A percentile compares a stretch with the other conserved stretches of the same genome.
Evolutionary conservation across 2,113 vertebrate species (phyloP).

Genomic region (Brachyhypopomus occidentalis): DNA sequence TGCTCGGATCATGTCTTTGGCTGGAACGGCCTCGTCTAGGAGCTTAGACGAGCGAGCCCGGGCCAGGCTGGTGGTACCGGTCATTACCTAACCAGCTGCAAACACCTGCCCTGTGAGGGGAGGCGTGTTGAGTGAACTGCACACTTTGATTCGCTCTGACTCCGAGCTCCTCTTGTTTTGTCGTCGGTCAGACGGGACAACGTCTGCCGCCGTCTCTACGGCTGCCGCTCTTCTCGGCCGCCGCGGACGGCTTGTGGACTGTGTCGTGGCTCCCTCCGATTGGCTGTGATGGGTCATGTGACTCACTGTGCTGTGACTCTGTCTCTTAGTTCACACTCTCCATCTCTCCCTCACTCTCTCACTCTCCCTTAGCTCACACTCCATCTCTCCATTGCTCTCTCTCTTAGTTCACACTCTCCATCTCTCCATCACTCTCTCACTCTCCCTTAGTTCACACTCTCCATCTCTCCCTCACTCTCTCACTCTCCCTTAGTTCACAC

Average conservation of each 20-base stretch:
- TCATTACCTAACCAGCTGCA: conserved; percentile 14
- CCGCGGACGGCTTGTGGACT: conserved; percentile 29
- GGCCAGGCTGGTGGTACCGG: conserved; percentile 3
- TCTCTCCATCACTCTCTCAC: neutral
- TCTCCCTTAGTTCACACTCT: neutral
- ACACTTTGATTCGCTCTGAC: no score
- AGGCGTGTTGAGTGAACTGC: neutral
- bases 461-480: no score
- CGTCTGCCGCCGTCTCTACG: neutral
- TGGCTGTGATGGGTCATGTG: neutral
- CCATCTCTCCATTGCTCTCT: no score
- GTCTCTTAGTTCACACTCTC: conserved; percentile 50
- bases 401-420: no score
- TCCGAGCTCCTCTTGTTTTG: no score
- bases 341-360: no score
- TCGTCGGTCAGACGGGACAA: conserved; percentile 14
- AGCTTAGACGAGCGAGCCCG: conserved; percentile 1
- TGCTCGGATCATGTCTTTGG: conserved; percentile 27
- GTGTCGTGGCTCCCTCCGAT: no score
- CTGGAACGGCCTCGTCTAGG: conserved; percentile 24
- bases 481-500: no score
- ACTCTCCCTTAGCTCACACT: no score
- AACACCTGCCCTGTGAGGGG: neutral
- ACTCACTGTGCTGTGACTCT: no score
- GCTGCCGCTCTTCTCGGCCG: conserved; percentile 31